phyloP scores from a whole-genome alignment of 1,140 invertebrate species.

The Drosophila sp. region DNA sequence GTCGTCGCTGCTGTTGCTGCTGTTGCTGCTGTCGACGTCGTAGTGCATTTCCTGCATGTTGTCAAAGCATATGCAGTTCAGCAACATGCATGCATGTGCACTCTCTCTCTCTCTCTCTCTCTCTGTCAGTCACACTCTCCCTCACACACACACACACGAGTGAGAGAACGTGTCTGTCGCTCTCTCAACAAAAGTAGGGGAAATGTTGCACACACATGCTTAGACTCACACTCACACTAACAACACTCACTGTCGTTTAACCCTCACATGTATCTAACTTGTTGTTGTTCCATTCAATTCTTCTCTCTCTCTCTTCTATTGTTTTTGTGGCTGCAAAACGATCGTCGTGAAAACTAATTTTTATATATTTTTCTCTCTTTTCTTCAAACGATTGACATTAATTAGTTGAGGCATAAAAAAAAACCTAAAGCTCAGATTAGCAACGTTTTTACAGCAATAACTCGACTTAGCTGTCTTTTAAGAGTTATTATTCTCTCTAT shows the following conservation, averaged over 20 bases:
- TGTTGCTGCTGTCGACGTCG: constrained; percentile 16
- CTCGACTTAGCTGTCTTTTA: constrained; percentile 16
- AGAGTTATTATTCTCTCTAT: constrained; percentile 1
- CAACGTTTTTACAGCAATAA: constrained; percentile 11
- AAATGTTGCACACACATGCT: constrained; percentile 45
- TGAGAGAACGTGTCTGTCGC: constrained; percentile 24
- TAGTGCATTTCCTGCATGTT: constrained; percentile 45
- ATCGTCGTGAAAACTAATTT: constrained; percentile 25
- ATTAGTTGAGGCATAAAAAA: constrained; percentile 35
- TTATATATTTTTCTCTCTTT: constrained; percentile 2
- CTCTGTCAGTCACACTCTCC: constrained; percentile 13
- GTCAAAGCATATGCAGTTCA: constrained; percentile 46
- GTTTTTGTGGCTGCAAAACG: constrained; percentile 17
- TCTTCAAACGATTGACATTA: constrained; percentile 30
- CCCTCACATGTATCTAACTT: background rate
- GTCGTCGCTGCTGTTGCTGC: constrained; percentile 24
- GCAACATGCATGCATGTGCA: constrained; percentile 41
- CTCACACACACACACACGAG: constrained; percentile 15
- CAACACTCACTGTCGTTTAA: constrained; percentile 2
- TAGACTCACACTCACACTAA: constrained; percentile 9
- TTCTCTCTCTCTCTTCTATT: background rate
- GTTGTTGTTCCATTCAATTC: background rate
- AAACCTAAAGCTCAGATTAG: constrained; percentile 29
- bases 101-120: constrained; percentile 16
- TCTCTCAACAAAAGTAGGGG: constrained; percentile 56